Percentiles rank a stretch among this genome's conserved stretches.
Conservation (phyloP, 2,113 vertebrate genomes). For the Pituophis catenifer region DNA sequence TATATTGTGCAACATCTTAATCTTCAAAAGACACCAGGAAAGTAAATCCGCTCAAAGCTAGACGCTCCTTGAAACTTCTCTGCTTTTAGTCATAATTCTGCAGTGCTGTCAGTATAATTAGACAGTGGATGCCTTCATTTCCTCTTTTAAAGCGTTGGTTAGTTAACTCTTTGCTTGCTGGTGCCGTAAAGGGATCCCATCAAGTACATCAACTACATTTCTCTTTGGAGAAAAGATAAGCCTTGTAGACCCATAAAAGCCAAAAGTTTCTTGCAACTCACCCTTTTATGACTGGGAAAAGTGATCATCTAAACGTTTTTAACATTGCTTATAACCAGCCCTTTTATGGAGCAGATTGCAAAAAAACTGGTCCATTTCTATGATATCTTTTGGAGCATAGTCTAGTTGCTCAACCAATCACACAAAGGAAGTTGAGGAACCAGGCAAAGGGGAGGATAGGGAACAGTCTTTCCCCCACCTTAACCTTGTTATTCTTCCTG, state of each 20-base stretch:
- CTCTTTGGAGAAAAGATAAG: not conserved
- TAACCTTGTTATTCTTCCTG: not conserved
- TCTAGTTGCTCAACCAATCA: not conserved
- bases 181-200: not conserved
- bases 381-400: not conserved
- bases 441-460: not conserved
- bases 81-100: not conserved
- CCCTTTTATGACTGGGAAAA: not conserved
- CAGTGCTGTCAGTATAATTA: not conserved
- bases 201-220: not conserved
- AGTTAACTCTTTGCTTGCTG: slow-evolving; percentile 37
- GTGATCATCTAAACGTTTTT: not conserved
- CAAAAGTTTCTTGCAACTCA: not conserved
- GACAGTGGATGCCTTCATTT: slow-evolving; percentile 20
- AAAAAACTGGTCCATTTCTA: not conserved
- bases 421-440: not conserved
- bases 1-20: slow-evolving; percentile 72
- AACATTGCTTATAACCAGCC: not conserved
- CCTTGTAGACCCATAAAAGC: not conserved
- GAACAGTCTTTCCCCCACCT: no score
- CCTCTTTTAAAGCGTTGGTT: slow-evolving; percentile 27
- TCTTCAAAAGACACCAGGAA: not conserved
- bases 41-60: accelerated
- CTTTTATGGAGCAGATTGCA: not conserved
- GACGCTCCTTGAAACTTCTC: not conserved